Percentiles rank a stretch among this genome's conserved stretches.
These are phyloP conservation scores for Netelia fuscicornis DNA, from an alignment of 2,888 invertebrate species.

Conservation along the genomic window DNA sequence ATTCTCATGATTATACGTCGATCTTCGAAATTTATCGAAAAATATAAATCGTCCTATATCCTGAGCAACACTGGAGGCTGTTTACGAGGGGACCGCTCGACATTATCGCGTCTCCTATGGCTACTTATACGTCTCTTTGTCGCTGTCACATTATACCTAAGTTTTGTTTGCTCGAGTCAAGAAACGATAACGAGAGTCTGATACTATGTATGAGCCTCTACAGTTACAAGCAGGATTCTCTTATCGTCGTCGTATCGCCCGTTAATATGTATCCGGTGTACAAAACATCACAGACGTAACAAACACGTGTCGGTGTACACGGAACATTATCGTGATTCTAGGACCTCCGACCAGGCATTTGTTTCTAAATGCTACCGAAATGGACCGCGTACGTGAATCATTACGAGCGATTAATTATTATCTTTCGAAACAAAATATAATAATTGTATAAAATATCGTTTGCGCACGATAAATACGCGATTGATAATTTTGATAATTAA, in stretches of 20 bases:
- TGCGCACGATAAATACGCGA: too few species aligned
- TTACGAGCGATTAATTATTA: too few species aligned
- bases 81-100: slow-evolving; percentile 10
- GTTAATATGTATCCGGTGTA: slow-evolving; percentile 27
- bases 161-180: slow-evolving; percentile 37
- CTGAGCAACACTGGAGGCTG: slow-evolving; percentile 31
- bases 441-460: too few species aligned
- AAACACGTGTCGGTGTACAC: slow-evolving; percentile 63
- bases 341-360: slow-evolving; percentile 44
- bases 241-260: slow-evolving; percentile 36
- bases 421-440: too few species aligned
- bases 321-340: slow-evolving; percentile 66
- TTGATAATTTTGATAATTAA: too few species aligned
- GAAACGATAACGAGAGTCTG: slow-evolving; percentile 54
- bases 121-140: slow-evolving; percentile 33
- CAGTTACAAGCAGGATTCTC: neutral
- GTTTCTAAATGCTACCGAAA: too few species aligned
- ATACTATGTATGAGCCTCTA: slow-evolving; percentile 41
- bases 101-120: slow-evolving; percentile 31
- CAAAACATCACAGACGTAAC: slow-evolving; percentile 59
- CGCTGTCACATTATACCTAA: slow-evolving; percentile 57
- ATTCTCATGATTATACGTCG: too few species aligned
- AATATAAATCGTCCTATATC: neutral
- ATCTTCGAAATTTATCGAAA: too few species aligned
- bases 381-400: too few species aligned